Percentiles rank a stretch among this genome's conserved stretches.
These are phyloP conservation scores for Agriopis aurantiaria DNA, from an alignment of 2,888 invertebrate genomes.

Conservation along the genomic window DNA sequence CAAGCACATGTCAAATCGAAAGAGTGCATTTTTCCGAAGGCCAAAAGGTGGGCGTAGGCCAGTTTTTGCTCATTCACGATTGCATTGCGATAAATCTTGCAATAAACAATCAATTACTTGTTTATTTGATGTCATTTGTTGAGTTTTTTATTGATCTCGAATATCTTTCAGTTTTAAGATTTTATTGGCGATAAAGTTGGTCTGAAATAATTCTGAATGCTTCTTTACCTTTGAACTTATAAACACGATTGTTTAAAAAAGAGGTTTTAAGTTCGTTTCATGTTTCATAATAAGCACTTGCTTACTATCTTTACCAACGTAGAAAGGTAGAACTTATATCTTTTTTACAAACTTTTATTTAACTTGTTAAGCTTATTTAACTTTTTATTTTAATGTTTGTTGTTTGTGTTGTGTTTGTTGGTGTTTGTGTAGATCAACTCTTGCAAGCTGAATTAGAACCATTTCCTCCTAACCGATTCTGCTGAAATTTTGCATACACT, in stretches of 20 bases:
- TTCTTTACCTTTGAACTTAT: not conserved
- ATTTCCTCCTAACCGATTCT: no score
- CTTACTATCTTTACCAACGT: no score
- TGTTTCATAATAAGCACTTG: no score
- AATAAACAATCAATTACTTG: slow-evolving; percentile 33
- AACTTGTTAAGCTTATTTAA: no score
- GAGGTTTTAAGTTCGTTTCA: no score
- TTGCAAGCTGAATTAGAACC: no score
- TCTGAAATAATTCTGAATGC: not conserved
- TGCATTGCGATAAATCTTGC: slow-evolving; percentile 37
- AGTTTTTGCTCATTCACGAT: slow-evolving; percentile 45
- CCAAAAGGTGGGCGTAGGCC: slow-evolving; percentile 52
- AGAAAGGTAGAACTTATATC: no score
- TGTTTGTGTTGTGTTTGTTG: no score
- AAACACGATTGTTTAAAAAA: not conserved
- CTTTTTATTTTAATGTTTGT: no score
- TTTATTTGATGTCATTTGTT: slow-evolving; percentile 32
- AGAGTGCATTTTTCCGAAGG: slow-evolving; percentile 62
- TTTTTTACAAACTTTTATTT: no score
- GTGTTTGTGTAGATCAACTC: no score
- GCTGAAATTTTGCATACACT: no score
- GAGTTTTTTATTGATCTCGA: slow-evolving; percentile 10
- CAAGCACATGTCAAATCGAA: slow-evolving; percentile 44
- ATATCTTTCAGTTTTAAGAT: slow-evolving; percentile 13
- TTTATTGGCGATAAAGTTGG: not conserved